These are phyloP conservation scores for Rhinella marina DNA, from an alignment of 2,797 vertebrate species.

Conservation along the genomic window DNA sequence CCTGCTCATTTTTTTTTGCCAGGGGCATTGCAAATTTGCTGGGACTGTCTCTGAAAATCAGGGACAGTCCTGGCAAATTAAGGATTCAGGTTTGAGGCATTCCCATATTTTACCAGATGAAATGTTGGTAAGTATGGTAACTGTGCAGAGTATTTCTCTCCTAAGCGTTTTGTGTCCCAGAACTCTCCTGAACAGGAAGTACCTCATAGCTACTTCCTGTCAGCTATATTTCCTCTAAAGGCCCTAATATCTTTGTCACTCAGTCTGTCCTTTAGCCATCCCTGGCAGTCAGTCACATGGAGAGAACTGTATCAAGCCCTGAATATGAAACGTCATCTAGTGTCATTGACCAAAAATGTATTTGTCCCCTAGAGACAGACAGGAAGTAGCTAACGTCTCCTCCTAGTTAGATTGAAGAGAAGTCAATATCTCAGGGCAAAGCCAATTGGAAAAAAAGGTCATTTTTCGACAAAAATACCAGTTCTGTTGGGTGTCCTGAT, in stretches of 20 bases:
- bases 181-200: background rate
- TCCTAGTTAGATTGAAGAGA: background rate
- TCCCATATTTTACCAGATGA: too few relatives aligned
- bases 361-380: background rate
- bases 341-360: background rate
- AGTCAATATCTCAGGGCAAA: background rate
- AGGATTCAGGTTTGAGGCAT: too few relatives aligned
- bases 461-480: background rate
- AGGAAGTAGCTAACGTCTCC: background rate
- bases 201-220: background rate
- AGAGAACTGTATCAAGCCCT: background rate
- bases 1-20: too few relatives aligned
- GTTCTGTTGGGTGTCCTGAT: background rate
- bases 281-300: background rate
- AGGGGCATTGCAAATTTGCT: too few relatives aligned
- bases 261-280: background rate
- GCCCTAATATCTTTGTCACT: background rate
- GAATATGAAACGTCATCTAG: too few relatives aligned
- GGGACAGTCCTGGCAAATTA: too few relatives aligned
- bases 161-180: background rate
- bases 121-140: background rate
- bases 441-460: too few relatives aligned
- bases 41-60: too few relatives aligned
- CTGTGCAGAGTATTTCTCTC: background rate
- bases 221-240: background rate